These are phyloP conservation scores for Hydrotaea cyrtoneurina DNA, from an alignment of 2,888 invertebrate genomes.

Conservation along the genomic window DNA sequence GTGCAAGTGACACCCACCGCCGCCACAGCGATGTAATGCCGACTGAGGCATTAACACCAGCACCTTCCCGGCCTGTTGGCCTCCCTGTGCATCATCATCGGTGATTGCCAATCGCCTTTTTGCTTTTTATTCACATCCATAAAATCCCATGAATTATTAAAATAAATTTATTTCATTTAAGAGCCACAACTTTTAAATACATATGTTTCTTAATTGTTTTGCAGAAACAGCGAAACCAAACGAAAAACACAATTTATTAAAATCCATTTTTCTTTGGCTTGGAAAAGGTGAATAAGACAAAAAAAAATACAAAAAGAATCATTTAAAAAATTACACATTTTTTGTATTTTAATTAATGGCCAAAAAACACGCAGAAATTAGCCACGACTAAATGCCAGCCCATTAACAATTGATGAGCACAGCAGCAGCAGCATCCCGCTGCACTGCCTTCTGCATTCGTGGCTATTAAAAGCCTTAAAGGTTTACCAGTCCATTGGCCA, in stretches of 20 bases:
- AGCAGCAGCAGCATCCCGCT: slow-evolving; percentile 27
- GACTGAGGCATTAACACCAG: neutral
- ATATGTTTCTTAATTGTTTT: slow-evolving; percentile 57
- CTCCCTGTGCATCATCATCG: neutral
- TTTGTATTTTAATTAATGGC: slow-evolving; percentile 67
- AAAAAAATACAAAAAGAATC: slow-evolving; percentile 35
- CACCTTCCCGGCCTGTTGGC: neutral
- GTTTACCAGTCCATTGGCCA: slow-evolving; percentile 57
- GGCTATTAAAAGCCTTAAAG: slow-evolving; percentile 46
- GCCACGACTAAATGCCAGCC: slow-evolving; percentile 63
- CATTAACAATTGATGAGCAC: slow-evolving; percentile 60
- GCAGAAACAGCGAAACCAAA: slow-evolving; percentile 25
- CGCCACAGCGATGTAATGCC: neutral
- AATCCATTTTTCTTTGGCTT: slow-evolving; percentile 45
- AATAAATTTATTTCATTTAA: slow-evolving; percentile 49
- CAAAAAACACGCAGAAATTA: slow-evolving; percentile 69
- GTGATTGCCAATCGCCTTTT: neutral
- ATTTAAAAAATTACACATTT: slow-evolving; percentile 48
- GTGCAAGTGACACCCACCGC: slow-evolving; percentile 39
- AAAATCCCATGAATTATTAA: slow-evolving; percentile 34
- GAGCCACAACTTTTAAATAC: slow-evolving; percentile 25
- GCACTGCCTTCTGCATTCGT: slow-evolving; percentile 51
- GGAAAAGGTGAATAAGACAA: neutral
- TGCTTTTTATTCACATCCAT: neutral
- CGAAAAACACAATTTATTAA: slow-evolving; percentile 27